Evolutionary conservation across 2,113 vertebrate genomes (phyloP).

Genomic region (Peromyscus polionotus): DNA sequence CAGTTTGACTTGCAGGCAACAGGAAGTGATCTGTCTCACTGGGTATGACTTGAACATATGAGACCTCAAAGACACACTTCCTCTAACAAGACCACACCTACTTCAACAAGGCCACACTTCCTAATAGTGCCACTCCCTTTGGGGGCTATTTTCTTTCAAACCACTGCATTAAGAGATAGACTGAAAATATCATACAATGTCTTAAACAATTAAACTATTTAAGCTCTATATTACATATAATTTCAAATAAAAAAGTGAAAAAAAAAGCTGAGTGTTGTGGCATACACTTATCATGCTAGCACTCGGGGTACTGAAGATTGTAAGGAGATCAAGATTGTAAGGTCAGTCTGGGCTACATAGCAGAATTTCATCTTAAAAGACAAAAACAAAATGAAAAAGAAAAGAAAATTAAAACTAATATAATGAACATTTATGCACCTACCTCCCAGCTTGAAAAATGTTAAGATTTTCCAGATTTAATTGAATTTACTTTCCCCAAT

Average conservation of each 20-base stretch:
- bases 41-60: neutral
- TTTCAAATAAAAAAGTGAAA: neutral
- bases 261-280: neutral
- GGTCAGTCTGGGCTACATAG: neutral
- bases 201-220: neutral
- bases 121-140: neutral
- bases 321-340: neutral
- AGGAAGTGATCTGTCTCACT: neutral
- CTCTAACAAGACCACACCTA: neutral
- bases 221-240: neutral
- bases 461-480: neutral
- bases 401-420: neutral
- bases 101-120: neutral
- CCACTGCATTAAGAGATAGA: neutral
- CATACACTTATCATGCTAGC: neutral
- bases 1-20: neutral
- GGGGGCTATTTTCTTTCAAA: neutral
- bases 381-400: neutral
- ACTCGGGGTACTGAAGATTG: neutral
- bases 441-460: neutral
- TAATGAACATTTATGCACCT: neutral
- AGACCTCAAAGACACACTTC: neutral
- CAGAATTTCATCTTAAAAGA: neutral
- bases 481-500: neutral
- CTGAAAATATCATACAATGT: neutral